Conservation (phyloP, 2,797 vertebrate genomes). For the Psittacula derbiana region DNA sequence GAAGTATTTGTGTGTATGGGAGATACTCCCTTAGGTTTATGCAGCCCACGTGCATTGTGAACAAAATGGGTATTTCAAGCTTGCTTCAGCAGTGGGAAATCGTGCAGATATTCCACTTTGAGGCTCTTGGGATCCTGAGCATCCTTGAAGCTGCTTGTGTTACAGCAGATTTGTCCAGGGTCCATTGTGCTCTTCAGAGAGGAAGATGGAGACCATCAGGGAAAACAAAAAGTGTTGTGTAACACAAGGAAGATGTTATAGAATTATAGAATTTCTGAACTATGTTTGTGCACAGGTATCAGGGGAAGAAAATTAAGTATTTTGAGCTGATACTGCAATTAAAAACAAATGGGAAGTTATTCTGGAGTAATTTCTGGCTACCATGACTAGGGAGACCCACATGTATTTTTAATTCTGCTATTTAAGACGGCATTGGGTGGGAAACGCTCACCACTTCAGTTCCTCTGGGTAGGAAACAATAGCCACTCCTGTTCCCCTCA, state of each 20-base stretch:
- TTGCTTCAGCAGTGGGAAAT: neutral
- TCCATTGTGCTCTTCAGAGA: fast-evolving
- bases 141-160: neutral
- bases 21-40: neutral
- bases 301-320: neutral
- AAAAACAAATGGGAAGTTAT: neutral
- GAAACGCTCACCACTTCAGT: fast-evolving
- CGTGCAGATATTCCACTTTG: fast-evolving
- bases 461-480: neutral
- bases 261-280: neutral
- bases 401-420: fast-evolving
- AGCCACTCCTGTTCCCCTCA: neutral
- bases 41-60: fast-evolving
- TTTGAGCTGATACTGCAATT: neutral
- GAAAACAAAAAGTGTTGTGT: fast-evolving
- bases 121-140: neutral
- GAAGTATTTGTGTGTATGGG: fast-evolving
- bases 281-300: fast-evolving
- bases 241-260: fast-evolving
- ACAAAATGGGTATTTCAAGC: fast-evolving
- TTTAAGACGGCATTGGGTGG: neutral
- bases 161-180: neutral
- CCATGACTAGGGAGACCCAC: fast-evolving
- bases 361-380: neutral
- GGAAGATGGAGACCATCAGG: fast-evolving